Evolutionary conservation across 1,140 invertebrate genomes (phyloP).

Genomic region (Bombus breviceps): DNA sequence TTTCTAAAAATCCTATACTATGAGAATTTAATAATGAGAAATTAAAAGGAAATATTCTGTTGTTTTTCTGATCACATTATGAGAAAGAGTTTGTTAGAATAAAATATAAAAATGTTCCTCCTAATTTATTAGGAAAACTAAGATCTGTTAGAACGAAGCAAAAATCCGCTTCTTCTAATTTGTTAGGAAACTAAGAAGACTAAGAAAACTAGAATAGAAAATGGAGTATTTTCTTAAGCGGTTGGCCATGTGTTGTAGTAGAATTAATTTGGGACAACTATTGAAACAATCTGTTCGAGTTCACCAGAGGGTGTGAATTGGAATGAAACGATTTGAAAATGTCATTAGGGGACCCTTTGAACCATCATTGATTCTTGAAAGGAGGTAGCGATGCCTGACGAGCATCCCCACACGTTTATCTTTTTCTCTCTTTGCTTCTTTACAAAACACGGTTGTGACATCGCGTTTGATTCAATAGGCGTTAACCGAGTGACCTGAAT

Average conservation of each 20-base stretch:
- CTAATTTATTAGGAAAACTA: too few relatives aligned
- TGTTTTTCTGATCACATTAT: background rate
- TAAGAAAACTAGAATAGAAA: background rate
- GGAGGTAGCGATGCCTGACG: constrained; percentile 25
- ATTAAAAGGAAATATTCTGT: background rate
- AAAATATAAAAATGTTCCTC: too few relatives aligned
- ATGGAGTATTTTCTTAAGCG: background rate
- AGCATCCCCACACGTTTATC: constrained; percentile 9
- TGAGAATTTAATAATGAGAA: background rate
- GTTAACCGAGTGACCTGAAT: constrained; percentile 38
- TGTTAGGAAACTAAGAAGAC: background rate
- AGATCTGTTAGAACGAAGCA: too few relatives aligned
- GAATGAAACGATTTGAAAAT: constrained; percentile 7
- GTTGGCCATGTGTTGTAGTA: background rate
- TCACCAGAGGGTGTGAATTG: too few relatives aligned
- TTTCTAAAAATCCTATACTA: background rate
- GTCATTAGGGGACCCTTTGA: background rate
- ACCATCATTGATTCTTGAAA: background rate
- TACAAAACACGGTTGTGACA: background rate
- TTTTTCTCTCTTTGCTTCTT: background rate
- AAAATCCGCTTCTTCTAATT: background rate
- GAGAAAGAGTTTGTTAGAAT: background rate
- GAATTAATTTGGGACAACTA: background rate
- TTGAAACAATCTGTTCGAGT: background rate
- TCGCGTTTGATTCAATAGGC: constrained; percentile 37